Conservation (phyloP, 2,797 vertebrate species). For the Holocentrus rufus region DNA sequence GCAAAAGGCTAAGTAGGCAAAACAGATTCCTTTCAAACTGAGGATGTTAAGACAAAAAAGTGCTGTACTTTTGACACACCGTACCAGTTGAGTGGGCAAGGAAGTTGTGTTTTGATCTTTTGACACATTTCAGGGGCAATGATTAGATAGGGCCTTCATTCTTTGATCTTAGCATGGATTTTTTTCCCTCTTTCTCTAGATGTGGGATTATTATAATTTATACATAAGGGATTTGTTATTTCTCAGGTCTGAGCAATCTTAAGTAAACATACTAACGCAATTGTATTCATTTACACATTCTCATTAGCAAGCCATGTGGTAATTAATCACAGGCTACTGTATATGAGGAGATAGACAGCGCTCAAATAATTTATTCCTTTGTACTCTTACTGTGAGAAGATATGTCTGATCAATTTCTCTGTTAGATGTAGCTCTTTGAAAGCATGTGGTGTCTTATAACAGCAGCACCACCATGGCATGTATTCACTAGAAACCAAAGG, state of each 20-base stretch:
- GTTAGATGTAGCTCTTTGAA: slow-evolving; percentile 78
- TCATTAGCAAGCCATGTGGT: slow-evolving; percentile 82
- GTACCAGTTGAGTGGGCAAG: slow-evolving; percentile 65
- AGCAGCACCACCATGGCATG: slow-evolving; percentile 55
- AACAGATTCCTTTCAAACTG: slow-evolving; percentile 28
- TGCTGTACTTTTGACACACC: slow-evolving; percentile 60
- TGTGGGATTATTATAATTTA: slow-evolving; percentile 86
- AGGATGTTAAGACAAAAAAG: slow-evolving; percentile 40
- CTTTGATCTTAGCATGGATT: slow-evolving; percentile 82
- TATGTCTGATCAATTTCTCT: slow-evolving; percentile 79
- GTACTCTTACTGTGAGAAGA: slow-evolving; percentile 74
- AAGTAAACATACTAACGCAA: slow-evolving; percentile 81
- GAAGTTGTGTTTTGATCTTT: slow-evolving; percentile 79
- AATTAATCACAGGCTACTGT: slow-evolving; percentile 77
- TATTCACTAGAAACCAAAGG: slow-evolving; percentile 58
- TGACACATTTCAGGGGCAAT: slow-evolving; percentile 77
- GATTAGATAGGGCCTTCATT: slow-evolving; percentile 73
- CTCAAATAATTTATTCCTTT: slow-evolving; percentile 78
- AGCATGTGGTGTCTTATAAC: slow-evolving; percentile 68
- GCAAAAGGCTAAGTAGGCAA: slow-evolving; percentile 21
- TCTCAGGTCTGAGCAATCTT: slow-evolving; percentile 76
- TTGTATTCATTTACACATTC: slow-evolving; percentile 82
- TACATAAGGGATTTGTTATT: slow-evolving; percentile 82
- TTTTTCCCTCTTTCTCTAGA: slow-evolving; percentile 71
- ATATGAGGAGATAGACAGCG: slow-evolving; percentile 68